Evolutionary conservation across 2,888 invertebrate species (phyloP), one percentile per base, ranked within the genome.

Genomic region (Druceiella hillmani): DNA sequence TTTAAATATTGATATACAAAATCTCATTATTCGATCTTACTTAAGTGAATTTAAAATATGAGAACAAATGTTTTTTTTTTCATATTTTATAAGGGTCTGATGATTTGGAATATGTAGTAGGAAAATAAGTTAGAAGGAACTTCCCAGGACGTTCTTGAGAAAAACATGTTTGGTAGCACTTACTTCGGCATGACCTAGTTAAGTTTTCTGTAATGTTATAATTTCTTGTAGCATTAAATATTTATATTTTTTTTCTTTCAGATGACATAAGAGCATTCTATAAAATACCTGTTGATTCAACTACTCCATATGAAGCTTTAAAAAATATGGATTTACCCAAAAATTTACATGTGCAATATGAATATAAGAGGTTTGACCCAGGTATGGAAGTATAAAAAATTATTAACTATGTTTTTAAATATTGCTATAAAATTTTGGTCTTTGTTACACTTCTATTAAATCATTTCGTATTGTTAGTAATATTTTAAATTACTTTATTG

Each of bases 281-380:
- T 55, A 55, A 66, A 33, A 84, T 83, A 3, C 77, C 83, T 11
- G 77, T 92, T 2, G 74, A 79, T 45, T 78, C 77, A 0, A 72
- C 66, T 3, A 79, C 83, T 12, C 90, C 91, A 10, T 78, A 81
- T 52, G 91, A 92, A 50, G 74, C 76, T 17, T 56, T 91, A 52
- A 77, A 75, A 43, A 74, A 66, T 41, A 75, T 79, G 55, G 80
- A 90, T 17, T 62, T 95, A 33, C 94, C 95, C 0, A 81, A 83
- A 53, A 97, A 97, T 68, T 62, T 97, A 15, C 84, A 93, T 59
- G 73, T 95, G 3, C 84, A 87, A 56, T 69, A 79, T 41, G 84
- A 94, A 30, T 87, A 88, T 59, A 59, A 83, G 27, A 71, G 92
- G 38, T 95, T 91, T 62, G 78, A 91, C 66, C 89, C 92, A 47